Percentiles rank a stretch among this genome's conserved stretches.
These are phyloP conservation scores for Colostygia pectinataria DNA, from an alignment of 2,888 invertebrate genomes.

Conservation along the genomic window DNA sequence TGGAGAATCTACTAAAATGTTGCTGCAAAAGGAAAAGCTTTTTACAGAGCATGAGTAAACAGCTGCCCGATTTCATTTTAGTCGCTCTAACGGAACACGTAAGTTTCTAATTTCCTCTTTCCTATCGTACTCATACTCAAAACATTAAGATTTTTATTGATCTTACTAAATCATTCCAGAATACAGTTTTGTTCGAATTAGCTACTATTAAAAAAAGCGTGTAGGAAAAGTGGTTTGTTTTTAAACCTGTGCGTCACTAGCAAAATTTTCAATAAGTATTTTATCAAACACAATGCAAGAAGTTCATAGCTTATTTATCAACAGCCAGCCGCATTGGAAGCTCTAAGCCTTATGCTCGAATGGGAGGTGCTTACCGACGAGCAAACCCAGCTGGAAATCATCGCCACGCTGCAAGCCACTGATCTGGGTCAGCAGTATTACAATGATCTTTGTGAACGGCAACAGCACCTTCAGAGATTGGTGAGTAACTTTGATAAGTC, in stretches of 20 bases:
- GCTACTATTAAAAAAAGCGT: no score
- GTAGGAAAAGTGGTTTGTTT: no score
- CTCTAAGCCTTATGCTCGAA: slow-evolving; percentile 89
- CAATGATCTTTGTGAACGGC: slow-evolving; percentile 87
- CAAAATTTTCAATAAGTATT: no score
- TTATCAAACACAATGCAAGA: no score
- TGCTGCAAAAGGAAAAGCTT: slow-evolving; percentile 90
- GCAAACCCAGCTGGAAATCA: slow-evolving; percentile 86
- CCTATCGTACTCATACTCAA: no score
- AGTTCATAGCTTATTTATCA: slow-evolving; percentile 28
- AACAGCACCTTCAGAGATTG: slow-evolving; percentile 88
- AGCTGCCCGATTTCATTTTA: slow-evolving; percentile 88
- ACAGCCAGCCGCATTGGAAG: slow-evolving; percentile 84
- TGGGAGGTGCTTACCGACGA: slow-evolving; percentile 85
- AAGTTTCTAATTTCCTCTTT: slow-evolving; percentile 47
- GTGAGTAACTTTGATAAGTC: slow-evolving; percentile 60
- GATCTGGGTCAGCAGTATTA: slow-evolving; percentile 86
- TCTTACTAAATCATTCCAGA: no score
- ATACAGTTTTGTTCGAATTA: no score
- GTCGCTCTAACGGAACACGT: slow-evolving; percentile 87
- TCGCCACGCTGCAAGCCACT: slow-evolving; percentile 89
- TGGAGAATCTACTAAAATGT: slow-evolving; percentile 84
- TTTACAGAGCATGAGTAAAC: slow-evolving; percentile 85
- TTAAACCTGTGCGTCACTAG: no score
- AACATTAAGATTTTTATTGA: no score